phyloP scores from a whole-genome alignment of 2,113 vertebrate species.

The Oncorhynchus nerka region DNA sequence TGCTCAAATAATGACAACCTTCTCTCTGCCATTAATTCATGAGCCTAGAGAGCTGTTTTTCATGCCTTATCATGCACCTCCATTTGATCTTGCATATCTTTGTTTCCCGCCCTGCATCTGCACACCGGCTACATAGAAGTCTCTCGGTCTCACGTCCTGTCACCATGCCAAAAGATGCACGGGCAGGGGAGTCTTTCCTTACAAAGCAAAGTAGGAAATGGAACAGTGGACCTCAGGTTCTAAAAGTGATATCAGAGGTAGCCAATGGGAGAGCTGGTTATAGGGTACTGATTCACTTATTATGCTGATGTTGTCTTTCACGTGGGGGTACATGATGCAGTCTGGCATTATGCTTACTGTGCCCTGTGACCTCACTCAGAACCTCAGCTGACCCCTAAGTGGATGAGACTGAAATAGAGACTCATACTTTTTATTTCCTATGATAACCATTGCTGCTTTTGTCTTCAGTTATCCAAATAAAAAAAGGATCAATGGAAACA shows the following conservation, averaged over 20 bases:
- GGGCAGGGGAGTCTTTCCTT: constrained; percentile 77
- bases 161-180: constrained; percentile 82
- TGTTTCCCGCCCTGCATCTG: constrained; percentile 78
- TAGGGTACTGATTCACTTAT: background rate
- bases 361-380: background rate
- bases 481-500: background rate
- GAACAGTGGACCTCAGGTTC: constrained; percentile 82
- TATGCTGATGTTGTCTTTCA: background rate
- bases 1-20: constrained; percentile 92
- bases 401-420: background rate
- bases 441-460: background rate
- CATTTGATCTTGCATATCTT: constrained; percentile 90
- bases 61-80: constrained; percentile 88
- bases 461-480: background rate
- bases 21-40: constrained; percentile 91
- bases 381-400: background rate
- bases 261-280: constrained; percentile 53
- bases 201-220: background rate
- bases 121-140: constrained; percentile 87
- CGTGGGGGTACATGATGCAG: background rate
- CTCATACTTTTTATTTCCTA: background rate
- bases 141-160: constrained; percentile 82
- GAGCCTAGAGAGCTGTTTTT: constrained; percentile 84
- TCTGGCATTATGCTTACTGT: background rate
- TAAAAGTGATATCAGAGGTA: constrained; percentile 85